Conservation (phyloP, 2,888 invertebrate genomes). For the Lithophane socia region DNA sequence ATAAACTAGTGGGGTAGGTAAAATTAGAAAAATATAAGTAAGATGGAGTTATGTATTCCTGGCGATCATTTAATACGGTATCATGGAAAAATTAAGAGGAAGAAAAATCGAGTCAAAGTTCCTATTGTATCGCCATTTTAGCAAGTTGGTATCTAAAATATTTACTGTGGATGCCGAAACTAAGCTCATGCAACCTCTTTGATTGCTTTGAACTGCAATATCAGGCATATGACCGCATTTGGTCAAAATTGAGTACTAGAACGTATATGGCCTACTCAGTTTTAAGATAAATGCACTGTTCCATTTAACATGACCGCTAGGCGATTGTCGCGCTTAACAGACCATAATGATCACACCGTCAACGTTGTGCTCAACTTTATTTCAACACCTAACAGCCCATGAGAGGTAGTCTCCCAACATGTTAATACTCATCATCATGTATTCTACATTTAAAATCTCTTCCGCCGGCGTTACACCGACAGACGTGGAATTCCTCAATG, state of each 20-base stretch:
- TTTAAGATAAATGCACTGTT: constrained; percentile 38
- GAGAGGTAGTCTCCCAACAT: constrained; percentile 73
- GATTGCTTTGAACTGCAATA: background rate
- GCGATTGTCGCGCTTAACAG: constrained; percentile 79
- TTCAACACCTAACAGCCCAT: constrained; percentile 68
- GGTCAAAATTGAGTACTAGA: background rate
- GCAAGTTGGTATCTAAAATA: background rate
- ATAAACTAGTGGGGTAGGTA: background rate
- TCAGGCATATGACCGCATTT: background rate
- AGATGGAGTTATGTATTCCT: background rate
- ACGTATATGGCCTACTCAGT: constrained; percentile 14
- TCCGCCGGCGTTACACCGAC: constrained; percentile 74
- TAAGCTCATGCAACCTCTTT: background rate
- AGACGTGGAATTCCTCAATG: constrained; percentile 91
- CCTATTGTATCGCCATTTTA: background rate
- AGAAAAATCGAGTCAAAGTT: background rate
- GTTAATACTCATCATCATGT: constrained; percentile 70
- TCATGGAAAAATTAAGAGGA: background rate
- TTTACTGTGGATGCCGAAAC: background rate
- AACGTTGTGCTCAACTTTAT: constrained; percentile 67
- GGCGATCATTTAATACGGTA: background rate
- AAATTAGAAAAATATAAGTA: background rate
- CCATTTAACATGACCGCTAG: constrained; percentile 74
- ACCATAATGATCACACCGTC: constrained; percentile 77
- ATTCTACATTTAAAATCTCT: constrained; percentile 65